Conservation (phyloP, 1,140 invertebrate genomes). For the Homarus americanus region DNA sequence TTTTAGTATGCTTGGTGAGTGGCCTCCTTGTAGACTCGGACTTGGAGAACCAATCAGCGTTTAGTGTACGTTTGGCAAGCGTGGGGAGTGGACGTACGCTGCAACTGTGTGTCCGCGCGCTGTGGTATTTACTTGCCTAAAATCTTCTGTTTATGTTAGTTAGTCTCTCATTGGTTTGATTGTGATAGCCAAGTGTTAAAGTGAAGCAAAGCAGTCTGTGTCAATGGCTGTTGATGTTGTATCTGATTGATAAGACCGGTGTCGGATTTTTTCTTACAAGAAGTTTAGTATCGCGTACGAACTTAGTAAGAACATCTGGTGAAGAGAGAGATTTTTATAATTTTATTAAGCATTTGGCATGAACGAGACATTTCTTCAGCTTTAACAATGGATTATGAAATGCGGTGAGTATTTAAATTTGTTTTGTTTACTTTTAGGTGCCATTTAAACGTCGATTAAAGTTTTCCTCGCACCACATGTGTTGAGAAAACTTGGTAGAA, state of each 20-base stretch:
- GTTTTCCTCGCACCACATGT: not conserved
- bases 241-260: slow-evolving; percentile 15
- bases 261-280: not conserved
- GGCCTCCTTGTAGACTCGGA: slow-evolving; percentile 19
- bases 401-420: not conserved
- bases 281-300: not conserved
- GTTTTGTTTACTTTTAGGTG: not conserved
- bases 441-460: not conserved
- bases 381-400: not conserved
- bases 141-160: not conserved
- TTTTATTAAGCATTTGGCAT: not conserved
- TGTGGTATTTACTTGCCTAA: slow-evolving; percentile 10
- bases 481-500: not conserved
- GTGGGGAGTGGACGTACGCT: slow-evolving; percentile 36
- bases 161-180: not conserved
- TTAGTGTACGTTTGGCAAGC: slow-evolving; percentile 54
- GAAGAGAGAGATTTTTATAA: not conserved
- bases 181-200: not conserved
- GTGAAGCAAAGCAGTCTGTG: slow-evolving; percentile 1
- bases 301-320: not conserved
- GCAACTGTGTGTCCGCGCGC: slow-evolving; percentile 16
- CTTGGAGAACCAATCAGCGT: slow-evolving; percentile 32
- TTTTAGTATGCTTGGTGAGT: slow-evolving; percentile 47
- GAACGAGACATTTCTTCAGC: not conserved
- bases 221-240: not conserved